A percentile compares a stretch with the other conserved stretches of the same genome.
Conservation (phyloP, 2,888 invertebrate species). For the Pantelozetes paolii region DNA sequence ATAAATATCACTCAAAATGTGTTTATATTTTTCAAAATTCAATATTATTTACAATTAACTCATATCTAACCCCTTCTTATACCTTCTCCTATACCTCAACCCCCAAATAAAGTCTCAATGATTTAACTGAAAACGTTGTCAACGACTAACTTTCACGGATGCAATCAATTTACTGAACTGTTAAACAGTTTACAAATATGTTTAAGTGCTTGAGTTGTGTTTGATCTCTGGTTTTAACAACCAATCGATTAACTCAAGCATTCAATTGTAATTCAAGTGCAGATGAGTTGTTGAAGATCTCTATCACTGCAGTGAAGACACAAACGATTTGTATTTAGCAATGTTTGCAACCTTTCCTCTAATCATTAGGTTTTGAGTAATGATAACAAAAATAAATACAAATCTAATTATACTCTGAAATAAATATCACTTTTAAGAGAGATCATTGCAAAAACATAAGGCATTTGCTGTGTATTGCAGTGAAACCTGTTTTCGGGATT, state of each 20-base stretch:
- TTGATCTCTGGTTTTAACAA: not conserved
- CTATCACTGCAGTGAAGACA: not conserved
- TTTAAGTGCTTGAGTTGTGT: not conserved
- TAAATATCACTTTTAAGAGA: not conserved
- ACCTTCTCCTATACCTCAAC: no score
- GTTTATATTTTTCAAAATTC: no score
- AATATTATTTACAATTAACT: no score
- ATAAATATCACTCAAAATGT: not conserved
- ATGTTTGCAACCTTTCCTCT: not conserved
- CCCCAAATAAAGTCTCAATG: not conserved
- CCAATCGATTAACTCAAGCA: not conserved
- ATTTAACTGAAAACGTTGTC: not conserved
- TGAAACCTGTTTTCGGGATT: slow-evolving; percentile 2
- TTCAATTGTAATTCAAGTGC: not conserved
- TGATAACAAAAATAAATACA: not conserved
- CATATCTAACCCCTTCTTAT: no score
- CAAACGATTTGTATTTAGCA: not conserved
- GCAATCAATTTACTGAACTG: not conserved
- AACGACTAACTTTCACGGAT: not conserved
- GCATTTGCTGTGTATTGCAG: not conserved
- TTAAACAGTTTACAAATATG: not conserved
- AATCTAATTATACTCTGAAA: not conserved
- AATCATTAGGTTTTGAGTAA: slow-evolving; percentile 3
- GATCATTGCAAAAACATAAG: not conserved
- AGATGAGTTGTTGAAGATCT: not conserved